A percentile compares a stretch with the other conserved stretches of the same genome.
Conservation (phyloP, 2,888 invertebrate genomes). For the Muscina levida region DNA sequence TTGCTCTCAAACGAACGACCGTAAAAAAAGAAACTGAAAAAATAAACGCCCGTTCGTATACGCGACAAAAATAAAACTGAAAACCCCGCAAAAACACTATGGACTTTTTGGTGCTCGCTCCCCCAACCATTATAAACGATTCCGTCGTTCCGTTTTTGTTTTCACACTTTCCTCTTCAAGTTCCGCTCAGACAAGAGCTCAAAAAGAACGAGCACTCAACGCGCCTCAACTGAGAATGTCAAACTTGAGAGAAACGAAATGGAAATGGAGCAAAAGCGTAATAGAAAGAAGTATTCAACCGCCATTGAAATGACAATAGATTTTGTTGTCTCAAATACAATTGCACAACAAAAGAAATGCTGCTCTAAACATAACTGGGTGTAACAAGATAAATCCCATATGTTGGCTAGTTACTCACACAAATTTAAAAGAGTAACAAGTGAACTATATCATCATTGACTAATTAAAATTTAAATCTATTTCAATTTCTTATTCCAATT, state of each 20-base stretch:
- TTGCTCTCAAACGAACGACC: constrained; percentile 52
- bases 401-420: too few species aligned
- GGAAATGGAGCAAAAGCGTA: constrained; percentile 15
- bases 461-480: too few species aligned
- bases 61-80: constrained; percentile 71
- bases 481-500: too few species aligned
- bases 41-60: constrained; percentile 68
- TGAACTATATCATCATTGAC: too few species aligned
- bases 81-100: constrained; percentile 59
- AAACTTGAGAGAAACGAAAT: constrained; percentile 8
- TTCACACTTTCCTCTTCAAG: neutral
- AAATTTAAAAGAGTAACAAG: too few species aligned
- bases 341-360: too few species aligned
- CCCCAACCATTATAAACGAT: neutral
- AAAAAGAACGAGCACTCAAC: neutral
- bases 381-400: too few species aligned
- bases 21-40: constrained; percentile 62
- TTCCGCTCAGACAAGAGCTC: too few species aligned
- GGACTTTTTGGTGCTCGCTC: constrained; percentile 37
- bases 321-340: too few species aligned
- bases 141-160: constrained; percentile 17
- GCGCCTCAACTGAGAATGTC: neutral
- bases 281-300: constrained; percentile 1
- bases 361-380: too few species aligned
- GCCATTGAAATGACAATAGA: neutral